A percentile compares a stretch with the other conserved stretches of the same genome.
phyloP scores from a whole-genome alignment of 2,113 vertebrate species.

The Mesitornis unicolor region DNA sequence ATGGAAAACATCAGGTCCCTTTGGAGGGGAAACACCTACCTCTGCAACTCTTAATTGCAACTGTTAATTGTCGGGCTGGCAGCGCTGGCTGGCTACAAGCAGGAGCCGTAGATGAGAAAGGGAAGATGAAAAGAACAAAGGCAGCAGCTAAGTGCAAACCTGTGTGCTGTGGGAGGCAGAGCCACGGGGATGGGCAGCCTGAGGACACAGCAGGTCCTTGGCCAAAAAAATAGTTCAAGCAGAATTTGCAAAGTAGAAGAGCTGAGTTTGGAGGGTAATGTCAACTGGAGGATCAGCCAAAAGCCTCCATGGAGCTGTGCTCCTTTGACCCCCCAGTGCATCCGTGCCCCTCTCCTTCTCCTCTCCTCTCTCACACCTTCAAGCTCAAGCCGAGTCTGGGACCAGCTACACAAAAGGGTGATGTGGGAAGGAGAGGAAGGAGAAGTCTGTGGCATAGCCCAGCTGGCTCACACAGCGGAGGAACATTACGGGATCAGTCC shows the following conservation, averaged over 20 bases:
- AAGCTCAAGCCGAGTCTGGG: background rate
- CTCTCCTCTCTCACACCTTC: too few relatives aligned
- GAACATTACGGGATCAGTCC: background rate
- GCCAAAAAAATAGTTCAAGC: background rate
- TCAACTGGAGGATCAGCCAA: background rate
- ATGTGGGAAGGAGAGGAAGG: background rate
- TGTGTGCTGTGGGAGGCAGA: background rate
- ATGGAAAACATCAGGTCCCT: background rate
- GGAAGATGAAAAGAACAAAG: background rate
- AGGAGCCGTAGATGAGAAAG: background rate
- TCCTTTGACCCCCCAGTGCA: fast-evolving
- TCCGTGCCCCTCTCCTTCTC: background rate
- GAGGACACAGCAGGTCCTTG: background rate
- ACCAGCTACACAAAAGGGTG: fast-evolving
- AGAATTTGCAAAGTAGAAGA: background rate
- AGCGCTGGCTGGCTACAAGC: background rate
- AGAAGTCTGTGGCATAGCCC: background rate
- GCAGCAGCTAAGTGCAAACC: background rate
- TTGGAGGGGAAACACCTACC: conserved; percentile 31
- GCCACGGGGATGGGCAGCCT: background rate
- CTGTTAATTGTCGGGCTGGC: background rate
- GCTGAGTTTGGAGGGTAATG: background rate
- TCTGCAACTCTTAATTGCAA: conserved; percentile 36
- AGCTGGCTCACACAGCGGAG: fast-evolving
- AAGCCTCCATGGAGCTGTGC: fast-evolving